These are phyloP conservation scores for Ophion obscuratus DNA, from an alignment of 2,888 invertebrate species.

Conservation along the genomic window DNA sequence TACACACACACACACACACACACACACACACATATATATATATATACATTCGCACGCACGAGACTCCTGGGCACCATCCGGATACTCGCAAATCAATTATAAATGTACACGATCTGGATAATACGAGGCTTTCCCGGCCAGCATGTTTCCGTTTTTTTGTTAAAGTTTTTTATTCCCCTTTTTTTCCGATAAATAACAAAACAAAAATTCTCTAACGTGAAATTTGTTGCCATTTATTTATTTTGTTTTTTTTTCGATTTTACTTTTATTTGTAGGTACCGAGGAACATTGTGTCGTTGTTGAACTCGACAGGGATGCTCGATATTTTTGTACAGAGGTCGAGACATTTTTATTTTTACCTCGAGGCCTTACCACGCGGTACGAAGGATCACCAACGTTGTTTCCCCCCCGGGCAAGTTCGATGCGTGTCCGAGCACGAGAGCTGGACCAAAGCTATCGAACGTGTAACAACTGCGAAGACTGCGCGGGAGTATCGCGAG, in stretches of 20 bases:
- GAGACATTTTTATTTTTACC: conserved; percentile 69
- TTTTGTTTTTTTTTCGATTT: not conserved
- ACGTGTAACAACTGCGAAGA: conserved; percentile 69
- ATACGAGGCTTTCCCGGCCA: not conserved
- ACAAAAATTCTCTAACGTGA: conserved; percentile 9
- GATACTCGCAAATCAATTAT: conserved; percentile 51
- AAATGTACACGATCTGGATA: conserved; percentile 51
- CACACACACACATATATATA: not conserved
- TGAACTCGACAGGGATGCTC: conserved; percentile 24
- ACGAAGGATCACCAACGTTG: conserved; percentile 80
- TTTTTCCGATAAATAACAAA: conserved; percentile 31
- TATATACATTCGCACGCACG: not conserved
- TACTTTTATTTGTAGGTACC: not conserved
- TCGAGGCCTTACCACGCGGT: conserved; percentile 68
- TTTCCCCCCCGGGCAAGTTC: conserved; percentile 78
- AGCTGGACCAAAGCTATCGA: conserved; percentile 77
- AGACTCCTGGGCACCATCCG: conserved; percentile 1
- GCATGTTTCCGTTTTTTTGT: not conserved
- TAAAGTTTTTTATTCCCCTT: not conserved
- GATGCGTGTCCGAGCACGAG: conserved; percentile 75
- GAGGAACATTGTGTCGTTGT: conserved; percentile 1
- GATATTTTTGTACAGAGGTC: conserved; percentile 35
- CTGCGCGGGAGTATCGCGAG: conserved; percentile 14
- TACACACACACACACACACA: not conserved
- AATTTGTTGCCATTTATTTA: conserved; percentile 6